These are phyloP conservation scores for Morpho deidamia DNA, from an alignment of 2,888 invertebrate genomes.

Conservation along the genomic window DNA sequence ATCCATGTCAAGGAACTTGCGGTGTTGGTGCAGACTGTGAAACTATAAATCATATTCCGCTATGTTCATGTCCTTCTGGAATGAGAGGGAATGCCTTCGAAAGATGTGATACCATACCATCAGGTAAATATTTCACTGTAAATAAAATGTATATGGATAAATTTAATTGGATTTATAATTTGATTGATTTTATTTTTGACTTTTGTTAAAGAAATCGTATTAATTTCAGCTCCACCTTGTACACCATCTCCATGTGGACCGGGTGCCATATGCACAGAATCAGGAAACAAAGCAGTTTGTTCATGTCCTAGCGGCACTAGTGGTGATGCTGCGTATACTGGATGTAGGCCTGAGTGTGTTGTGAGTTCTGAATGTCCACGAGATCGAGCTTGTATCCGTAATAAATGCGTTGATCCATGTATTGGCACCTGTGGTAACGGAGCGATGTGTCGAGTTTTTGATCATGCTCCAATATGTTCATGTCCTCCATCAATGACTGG, in stretches of 20 bases:
- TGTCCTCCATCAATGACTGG: constrained; percentile 86
- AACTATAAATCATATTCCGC: constrained; percentile 84
- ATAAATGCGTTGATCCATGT: constrained; percentile 90
- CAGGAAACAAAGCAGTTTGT: constrained; percentile 82
- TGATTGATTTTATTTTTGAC: not conserved
- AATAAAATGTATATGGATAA: not conserved
- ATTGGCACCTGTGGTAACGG: constrained; percentile 88
- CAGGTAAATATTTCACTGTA: constrained; percentile 39
- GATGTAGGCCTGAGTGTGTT: constrained; percentile 90
- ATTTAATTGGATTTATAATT: not conserved
- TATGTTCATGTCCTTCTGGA: constrained; percentile 86
- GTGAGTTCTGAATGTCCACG: constrained; percentile 89
- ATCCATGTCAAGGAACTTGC: constrained; percentile 90
- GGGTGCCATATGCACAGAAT: constrained; percentile 82
- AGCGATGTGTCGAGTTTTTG: constrained; percentile 83
- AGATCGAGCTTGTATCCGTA: constrained; percentile 85
- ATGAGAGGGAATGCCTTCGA: constrained; percentile 83
- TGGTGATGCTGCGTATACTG: constrained; percentile 85
- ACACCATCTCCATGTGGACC: constrained; percentile 87
- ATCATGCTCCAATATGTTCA: constrained; percentile 83
- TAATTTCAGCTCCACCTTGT: constrained; percentile 78
- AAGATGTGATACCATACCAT: constrained; percentile 71
- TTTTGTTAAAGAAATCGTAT: not conserved
- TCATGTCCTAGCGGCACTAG: constrained; percentile 86
- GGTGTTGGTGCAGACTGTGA: constrained; percentile 89